Conservation (phyloP, 2,888 invertebrate genomes). For the Nysson spinosus region DNA sequence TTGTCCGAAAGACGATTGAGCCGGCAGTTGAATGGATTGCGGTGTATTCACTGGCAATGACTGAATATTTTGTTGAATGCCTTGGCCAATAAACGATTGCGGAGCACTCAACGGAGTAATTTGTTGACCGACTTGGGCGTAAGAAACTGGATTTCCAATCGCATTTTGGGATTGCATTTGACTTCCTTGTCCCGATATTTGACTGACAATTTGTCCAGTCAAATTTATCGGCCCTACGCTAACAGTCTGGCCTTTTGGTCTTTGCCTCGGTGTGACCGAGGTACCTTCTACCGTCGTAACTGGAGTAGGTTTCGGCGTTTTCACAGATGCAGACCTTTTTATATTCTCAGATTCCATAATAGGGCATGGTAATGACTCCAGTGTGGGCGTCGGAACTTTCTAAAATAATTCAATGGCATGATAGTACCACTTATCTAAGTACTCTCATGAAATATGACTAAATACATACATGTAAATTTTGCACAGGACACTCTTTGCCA, state of each 20-base stretch:
- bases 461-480: conserved; percentile 85
- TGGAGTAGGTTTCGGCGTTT: conserved; percentile 77
- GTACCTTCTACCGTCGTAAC: conserved; percentile 83
- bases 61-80: conserved; percentile 46
- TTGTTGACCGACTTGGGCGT: conserved; percentile 65
- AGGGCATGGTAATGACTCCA: conserved; percentile 84
- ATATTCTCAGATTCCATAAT: conserved; percentile 84
- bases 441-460: neutral
- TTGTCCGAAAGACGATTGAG: conserved; percentile 59
- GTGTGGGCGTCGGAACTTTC: conserved; percentile 83
- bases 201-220: conserved; percentile 74
- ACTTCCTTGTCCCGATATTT: conserved; percentile 74
- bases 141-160: conserved; percentile 61
- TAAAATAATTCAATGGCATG: conserved; percentile 75
- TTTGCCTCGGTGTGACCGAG: conserved; percentile 89
- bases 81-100: conserved; percentile 60
- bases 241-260: conserved; percentile 84
- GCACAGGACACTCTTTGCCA: conserved; percentile 87
- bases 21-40: conserved; percentile 52
- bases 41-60: conserved; percentile 56
- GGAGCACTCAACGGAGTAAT: conserved; percentile 61
- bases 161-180: conserved; percentile 56
- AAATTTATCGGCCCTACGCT: conserved; percentile 73
- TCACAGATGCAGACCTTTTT: conserved; percentile 80
- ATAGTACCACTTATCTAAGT: neutral